Evolutionary conservation across 1,140 invertebrate species (phyloP), one percentile per base, ranked within the genome.

Genomic region (Diorhabda elongata): DNA sequence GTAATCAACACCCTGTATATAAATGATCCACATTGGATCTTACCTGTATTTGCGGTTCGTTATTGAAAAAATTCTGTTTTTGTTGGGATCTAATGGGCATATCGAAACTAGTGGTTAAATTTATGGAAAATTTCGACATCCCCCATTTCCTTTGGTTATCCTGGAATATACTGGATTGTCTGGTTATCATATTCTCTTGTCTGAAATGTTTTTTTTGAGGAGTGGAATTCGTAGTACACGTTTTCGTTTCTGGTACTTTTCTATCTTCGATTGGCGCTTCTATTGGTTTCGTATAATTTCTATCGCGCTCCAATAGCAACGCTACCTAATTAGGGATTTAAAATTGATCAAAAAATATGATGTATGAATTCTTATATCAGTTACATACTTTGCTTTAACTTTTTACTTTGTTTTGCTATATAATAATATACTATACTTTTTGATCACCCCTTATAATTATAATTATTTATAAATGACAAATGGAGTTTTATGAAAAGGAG

Each of bases 61-160:
- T 81, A 83, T 77, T 79, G 82, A 67, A 73, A 76, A 66, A 81
- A 81, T 6, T 74, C 73, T 73, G 74, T 75, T 66, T 73, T 67
- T 70, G 73, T 74, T 76, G 85, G 58, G 79, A 84, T 69, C 82
- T 84, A 67, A 88, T 80, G 3, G 85, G 86, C 69, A 89, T 84
- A 80, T 90, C 88, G 80, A 89, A 89, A 79, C 88, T 90, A 3
- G 88, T 89, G 86, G 89, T 89, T 6, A 90, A 86, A 69, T 88
- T 88, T 70, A 90, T 87, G 2, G 88, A 89, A 72, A 89, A 87
- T 74, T 89, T 88, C 44, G 85, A 83, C 66, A 74, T 42, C 52
- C 64, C 45, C 84, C 83, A 66, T 87, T 90, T 69, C 84, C 85
- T 58, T 85, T 52, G 47, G 85, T 42, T 89, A 42, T 42, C 87